Evolutionary conservation across 2,888 invertebrate species (phyloP), one percentile per base, ranked within the genome.

Genomic region (Thera obeliscata): DNA sequence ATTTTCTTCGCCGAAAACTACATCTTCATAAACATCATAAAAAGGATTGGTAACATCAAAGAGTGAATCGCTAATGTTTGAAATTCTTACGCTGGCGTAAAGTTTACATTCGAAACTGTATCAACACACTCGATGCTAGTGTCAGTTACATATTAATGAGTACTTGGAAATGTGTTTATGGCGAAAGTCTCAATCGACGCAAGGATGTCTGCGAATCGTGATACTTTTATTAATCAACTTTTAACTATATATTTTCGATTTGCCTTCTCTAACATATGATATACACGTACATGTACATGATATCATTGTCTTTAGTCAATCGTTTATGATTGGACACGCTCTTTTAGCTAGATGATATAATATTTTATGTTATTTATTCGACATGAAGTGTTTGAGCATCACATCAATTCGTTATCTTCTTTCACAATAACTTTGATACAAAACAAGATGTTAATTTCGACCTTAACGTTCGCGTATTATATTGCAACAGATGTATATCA

Each of bases 81-180:
- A 69, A 64, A 61, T 59, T 50, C 63, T 66, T 57, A 35, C 56
- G 69, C 60, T 56, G 61, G 67, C 59, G 70, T 66, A 11, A 64
- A 70, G 70, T 71, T 70, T 71, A 73, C 57, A 69, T 70, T 55
- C 55, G 58, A 55, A 71, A 71, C 60, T 71, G 67, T 71, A 71
- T 71, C 71, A 70, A 71, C 66, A 69, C 58, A 60, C 60, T 56
- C 63, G 12, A 61, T 60, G 57, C 52, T 64, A 56, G 71, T 61
- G 57, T 69, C 64, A 60, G 71, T 74, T 69, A 64, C 73, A 73
- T 71, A 71, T 71, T 69, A 71, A 74, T 70, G 73, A 70, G 70
- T 65, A 67, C 67, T 68, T 61, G 68, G 67, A 70, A 70, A 48
- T 64, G 66, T 65, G 69, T 72, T 65, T 72, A 71, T 63, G 56